Conservation (phyloP, 1,140 invertebrate genomes). For the Babylonia areolata region DNA sequence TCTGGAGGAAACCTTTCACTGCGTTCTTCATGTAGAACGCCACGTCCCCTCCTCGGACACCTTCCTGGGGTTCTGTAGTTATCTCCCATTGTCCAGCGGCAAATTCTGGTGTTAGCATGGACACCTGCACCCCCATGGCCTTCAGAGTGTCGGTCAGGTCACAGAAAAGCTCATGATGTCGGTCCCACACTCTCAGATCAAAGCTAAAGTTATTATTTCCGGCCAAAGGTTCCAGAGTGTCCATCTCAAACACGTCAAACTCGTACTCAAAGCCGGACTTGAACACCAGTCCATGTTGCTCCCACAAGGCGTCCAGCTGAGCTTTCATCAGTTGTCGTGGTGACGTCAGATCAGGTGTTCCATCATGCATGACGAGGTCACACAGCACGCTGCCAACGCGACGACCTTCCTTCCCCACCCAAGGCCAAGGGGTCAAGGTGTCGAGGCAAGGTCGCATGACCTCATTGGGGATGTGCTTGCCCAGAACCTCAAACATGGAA, state of each 20-base stretch:
- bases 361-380: conserved; percentile 15
- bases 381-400: conserved; percentile 23
- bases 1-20: conserved; percentile 6
- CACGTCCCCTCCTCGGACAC: conserved; percentile 37
- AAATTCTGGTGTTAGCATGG: conserved; percentile 37
- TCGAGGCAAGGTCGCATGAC: conserved; percentile 11
- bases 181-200: neutral
- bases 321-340: conserved; percentile 23
- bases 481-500: neutral
- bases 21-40: conserved; percentile 38
- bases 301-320: conserved; percentile 23
- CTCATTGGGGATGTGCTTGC: conserved; percentile 3
- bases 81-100: conserved; percentile 37
- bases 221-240: neutral
- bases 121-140: conserved; percentile 28
- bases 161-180: conserved; percentile 18
- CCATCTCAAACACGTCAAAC: conserved; percentile 37
- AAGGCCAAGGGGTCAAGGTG: conserved; percentile 22
- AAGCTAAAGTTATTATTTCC: neutral
- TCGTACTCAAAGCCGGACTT: conserved; percentile 41
- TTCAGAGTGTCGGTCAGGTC: conserved; percentile 29
- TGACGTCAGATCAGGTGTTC: neutral
- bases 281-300: conserved; percentile 18
- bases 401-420: neutral
- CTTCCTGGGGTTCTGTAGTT: conserved; percentile 37